Base-by-base conservation (phyloP, 2,888 invertebrate species). In the Nomada ferruginata region DNA sequence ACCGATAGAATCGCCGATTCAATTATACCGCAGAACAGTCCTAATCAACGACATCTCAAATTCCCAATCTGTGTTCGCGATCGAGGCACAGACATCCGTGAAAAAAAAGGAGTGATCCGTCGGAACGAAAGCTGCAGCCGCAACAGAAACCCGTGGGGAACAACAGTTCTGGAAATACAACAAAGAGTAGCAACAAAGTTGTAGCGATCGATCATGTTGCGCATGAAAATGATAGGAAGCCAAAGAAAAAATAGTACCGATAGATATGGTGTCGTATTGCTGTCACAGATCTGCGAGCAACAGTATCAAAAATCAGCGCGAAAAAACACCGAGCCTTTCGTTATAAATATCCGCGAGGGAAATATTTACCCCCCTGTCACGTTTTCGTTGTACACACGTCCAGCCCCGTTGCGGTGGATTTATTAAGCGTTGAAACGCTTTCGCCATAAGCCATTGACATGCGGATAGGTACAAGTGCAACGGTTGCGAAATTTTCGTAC, bases 391-490 rank as follows among this genome's bases (percentile, higher is more conserved):
- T 47, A 1, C 11, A 52, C 5, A 7, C 36, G 29, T 69, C 11
- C 44, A 47, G 13, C 23, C 47, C 5, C 11, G 61, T 53, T 52
- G 50, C 44, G 10, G 57, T 20, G 44, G 52, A n/a, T 81, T 73
- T 81, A 66, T 80, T 23, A 55, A 0, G 7, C 50, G 55, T 61
- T 80, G 44, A 74, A 70, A 26, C 47, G 72, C 29, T 57, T 36
- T 42, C 52, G 42, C 59, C 65, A 59, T 59, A 76, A 76, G 64
- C 36, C 20, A 9, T 60, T 47, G 47, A 15, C 47, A 47, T 5
- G 60, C n/a, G 1, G 2, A 42, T 26, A 57, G 13, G 15, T 50
- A 13, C 23, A 10, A 4, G 15, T 13, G 20, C 68, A 1, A 42
- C 11, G 2, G 1, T 18, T 42, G 23, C 52, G 53, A 73, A 57